Base-by-base conservation (phyloP, 2,888 invertebrate species). In the Nycteola revayana region DNA sequence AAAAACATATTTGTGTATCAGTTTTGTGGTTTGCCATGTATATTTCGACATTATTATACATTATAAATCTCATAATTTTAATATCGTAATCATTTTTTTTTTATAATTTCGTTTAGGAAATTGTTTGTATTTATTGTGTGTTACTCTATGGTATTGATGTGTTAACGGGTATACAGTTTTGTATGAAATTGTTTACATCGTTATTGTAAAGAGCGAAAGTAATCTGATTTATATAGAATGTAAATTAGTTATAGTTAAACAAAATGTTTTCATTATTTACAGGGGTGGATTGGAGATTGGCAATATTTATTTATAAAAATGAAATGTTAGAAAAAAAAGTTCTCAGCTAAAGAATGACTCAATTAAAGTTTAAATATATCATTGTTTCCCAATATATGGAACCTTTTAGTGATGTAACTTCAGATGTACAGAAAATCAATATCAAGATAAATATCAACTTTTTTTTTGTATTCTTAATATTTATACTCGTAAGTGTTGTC, bases 1-100 rank as follows among this genome's bases (percentile, higher is more conserved):
- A n/a, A 21, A 21, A 21, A 7, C 6, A 18, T n/a, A 26, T 44
- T 29, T 42, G 26, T 51, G 30, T 25, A 8, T 30, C 28, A 28
- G 32, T 58, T 47, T 52, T 49, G 49, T 61, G 54, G 54, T 52
- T 54, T 65, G 66, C 55, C 60, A 59, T 61, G 42, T 50, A 43
- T 46, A 47, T 47, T 44, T 49, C 42, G 47, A 49, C 41, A 43
- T 39, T 21, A 21, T 21, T n/a, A 21, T 21, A 7, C 21, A 60
- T n/a, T n/a, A n/a, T 58, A 49, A 57, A 72, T 72, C 72, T 72
- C 69, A 72, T 63, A 59, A 60, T 59, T 66, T 62, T 66, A 60
- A 60, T 59, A 42, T 60, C 40, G 57, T 36, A 49, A 52, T 60
- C 52, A 54, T 60, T 49, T 52, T 21, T 7, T n/a, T 25, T 37